A percentile compares a stretch with the other conserved stretches of the same genome.
Conservation (phyloP, 2,888 invertebrate species). For the Tipula vernalis region DNA sequence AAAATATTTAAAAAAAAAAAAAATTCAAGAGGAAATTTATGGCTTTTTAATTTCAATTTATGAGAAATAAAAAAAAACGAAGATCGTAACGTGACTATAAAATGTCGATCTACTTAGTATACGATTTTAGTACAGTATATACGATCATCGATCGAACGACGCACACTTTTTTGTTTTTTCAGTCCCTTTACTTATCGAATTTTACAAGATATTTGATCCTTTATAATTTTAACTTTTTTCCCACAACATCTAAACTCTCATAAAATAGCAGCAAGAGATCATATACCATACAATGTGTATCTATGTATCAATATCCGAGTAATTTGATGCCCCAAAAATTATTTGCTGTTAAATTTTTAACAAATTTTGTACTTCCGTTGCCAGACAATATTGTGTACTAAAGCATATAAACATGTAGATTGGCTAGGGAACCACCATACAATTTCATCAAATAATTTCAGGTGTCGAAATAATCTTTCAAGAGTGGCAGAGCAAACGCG, state of each 20-base stretch:
- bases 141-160: not conserved
- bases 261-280: not conserved
- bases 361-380: not conserved
- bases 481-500: not conserved
- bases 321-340: not conserved
- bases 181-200: not conserved
- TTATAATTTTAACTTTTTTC: not conserved
- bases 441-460: not conserved
- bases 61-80: not conserved
- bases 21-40: slow-evolving; percentile 6
- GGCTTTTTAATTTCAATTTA: slow-evolving; percentile 9
- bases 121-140: not conserved
- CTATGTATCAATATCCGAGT: not conserved
- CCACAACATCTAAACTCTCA: not conserved
- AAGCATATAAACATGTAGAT: too few relatives aligned
- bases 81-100: not conserved
- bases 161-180: not conserved
- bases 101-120: not conserved
- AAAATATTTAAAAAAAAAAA: not conserved
- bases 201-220: not conserved
- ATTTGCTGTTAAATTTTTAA: not conserved
- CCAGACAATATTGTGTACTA: not conserved
- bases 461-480: not conserved
- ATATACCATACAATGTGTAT: too few relatives aligned
- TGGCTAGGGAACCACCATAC: not conserved